Base-by-base conservation (phyloP, 2,113 vertebrate genomes). In the Polyodon spathula region DNA sequence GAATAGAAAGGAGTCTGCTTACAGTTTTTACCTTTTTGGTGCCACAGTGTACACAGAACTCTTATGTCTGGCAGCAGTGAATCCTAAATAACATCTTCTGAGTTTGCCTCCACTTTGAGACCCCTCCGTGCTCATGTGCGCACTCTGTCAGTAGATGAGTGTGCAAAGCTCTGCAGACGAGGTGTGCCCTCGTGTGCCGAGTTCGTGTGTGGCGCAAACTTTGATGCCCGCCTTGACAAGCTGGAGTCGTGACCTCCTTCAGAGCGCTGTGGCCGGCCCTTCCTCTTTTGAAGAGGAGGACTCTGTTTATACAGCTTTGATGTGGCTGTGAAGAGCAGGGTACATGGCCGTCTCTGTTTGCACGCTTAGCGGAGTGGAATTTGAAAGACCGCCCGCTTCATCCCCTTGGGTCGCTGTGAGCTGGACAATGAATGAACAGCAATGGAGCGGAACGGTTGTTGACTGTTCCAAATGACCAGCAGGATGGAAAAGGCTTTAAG, bases 221-320 rank as follows among this genome's bases (percentile, higher is more conserved):
- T 89, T 89, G 86, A 87, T 82, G 84, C 81, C 74, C 70, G 62
- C 74, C 54, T 54, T n/a, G 85, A 85, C 84, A 84, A 81, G 81
- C 83, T 72, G 76, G 42, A 84, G 84, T 78, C 74, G 12, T 68
- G 75, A 83, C 83, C 79, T 63, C 76, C 71, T 37, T 61, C 51
- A 16, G 5, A 40, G 6, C 5, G 14, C n/a, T 41, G 57, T 41
- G n/a, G 12, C 16, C 12, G 17, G 40, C 8, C n/a, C 27, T 10
- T 46, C 37, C 51, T 11, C 27, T 5, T 54, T 9, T 55, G 68
- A 72, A 66, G 59, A 65, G 77, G 69, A 73, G 71, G 61, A 58
- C 76, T 55, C 66, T 86, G 78, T 91, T 93, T 88, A 82, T 73
- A 73, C 81, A 89, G 82, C 94, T 97, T 97, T 97, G 92, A 97